phyloP scores from a whole-genome alignment of 2,113 vertebrate species.

The Fulica atra region DNA sequence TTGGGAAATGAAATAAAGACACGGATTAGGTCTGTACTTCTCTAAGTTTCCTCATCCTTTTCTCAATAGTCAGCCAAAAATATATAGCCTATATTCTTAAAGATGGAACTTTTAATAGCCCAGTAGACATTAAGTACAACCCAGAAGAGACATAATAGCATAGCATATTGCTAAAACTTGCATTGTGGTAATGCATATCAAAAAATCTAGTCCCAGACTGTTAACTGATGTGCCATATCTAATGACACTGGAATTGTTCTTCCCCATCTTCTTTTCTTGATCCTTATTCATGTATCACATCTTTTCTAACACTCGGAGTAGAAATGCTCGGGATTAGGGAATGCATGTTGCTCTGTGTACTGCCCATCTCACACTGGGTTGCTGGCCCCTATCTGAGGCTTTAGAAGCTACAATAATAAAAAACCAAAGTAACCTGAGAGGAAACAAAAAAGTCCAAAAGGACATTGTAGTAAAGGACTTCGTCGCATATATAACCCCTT shows the following conservation, averaged over 20 bases:
- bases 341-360: not conserved
- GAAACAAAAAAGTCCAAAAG: not conserved
- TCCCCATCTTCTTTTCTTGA: not conserved
- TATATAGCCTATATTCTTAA: not conserved
- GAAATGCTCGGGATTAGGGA: not conserved
- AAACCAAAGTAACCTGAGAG: not conserved
- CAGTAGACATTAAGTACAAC: not conserved
- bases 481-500: not conserved
- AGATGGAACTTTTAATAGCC: not conserved
- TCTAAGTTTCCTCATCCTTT: not conserved
- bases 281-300: not conserved
- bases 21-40: not conserved
- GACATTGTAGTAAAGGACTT: not conserved
- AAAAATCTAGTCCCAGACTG: not conserved
- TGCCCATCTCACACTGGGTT: not conserved
- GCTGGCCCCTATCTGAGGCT: not conserved
- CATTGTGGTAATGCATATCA: not conserved
- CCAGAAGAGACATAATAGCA: not conserved
- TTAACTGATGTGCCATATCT: not conserved
- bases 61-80: not conserved
- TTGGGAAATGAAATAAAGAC: not conserved
- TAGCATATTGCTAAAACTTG: not conserved
- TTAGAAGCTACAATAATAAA: not conserved
- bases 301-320: not conserved
- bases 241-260: too few species aligned